phyloP scores from a whole-genome alignment of 1,140 invertebrate genomes.

The Orchesella cincta region DNA sequence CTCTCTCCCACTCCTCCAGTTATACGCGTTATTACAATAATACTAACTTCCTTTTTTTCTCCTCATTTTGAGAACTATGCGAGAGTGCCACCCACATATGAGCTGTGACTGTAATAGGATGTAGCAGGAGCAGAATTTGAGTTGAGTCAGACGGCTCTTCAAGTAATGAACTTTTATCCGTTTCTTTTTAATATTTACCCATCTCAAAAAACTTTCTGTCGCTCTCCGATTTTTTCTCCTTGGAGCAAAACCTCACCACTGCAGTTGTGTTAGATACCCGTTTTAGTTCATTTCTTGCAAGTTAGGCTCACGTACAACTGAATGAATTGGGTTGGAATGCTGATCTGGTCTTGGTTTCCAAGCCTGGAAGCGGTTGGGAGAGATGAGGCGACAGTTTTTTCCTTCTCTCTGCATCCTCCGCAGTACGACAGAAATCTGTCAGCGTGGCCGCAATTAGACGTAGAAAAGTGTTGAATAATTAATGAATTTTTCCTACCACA shows the following conservation, averaged over 20 bases:
- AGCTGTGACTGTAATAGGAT: not conserved
- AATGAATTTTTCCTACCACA: constrained; percentile 27
- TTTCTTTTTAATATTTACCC: constrained; percentile 22
- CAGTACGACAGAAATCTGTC: constrained; percentile 31
- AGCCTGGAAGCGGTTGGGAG: not conserved
- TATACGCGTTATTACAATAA: not conserved
- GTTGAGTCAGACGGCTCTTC: not conserved
- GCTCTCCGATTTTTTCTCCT: not conserved
- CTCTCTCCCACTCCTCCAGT: not conserved
- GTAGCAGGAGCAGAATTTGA: not conserved
- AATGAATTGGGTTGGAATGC: not conserved
- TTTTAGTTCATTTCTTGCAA: not conserved
- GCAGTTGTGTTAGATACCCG: not conserved
- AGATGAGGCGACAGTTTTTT: not conserved
- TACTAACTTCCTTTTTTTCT: too few relatives aligned
- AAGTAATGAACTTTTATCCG: constrained; percentile 21
- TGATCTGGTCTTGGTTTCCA: not conserved
- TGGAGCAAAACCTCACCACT: not conserved
- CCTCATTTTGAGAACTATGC: not conserved
- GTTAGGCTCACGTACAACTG: not conserved
- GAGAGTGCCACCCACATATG: not conserved
- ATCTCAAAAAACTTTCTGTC: not conserved
- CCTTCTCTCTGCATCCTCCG: not conserved
- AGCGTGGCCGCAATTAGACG: constrained; percentile 39
- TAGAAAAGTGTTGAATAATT: constrained; percentile 40